These are phyloP conservation scores for Amphilophus citrinellus DNA, from an alignment of 2,113 vertebrate species.

Conservation along the genomic window DNA sequence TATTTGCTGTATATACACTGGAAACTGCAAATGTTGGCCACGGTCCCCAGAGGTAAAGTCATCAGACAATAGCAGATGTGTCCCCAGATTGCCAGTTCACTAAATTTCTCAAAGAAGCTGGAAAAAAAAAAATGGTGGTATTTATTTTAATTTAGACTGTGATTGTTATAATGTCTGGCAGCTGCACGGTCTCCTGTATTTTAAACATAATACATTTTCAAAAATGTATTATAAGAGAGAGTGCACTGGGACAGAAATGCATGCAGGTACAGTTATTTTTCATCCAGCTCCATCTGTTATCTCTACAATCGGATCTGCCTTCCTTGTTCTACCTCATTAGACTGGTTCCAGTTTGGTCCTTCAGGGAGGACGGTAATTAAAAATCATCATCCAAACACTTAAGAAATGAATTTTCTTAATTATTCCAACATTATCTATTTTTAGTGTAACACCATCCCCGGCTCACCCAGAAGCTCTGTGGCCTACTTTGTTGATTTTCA, in stretches of 20 bases:
- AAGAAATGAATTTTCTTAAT: constrained; percentile 67
- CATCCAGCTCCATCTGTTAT: constrained; percentile 26
- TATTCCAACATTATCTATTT: constrained; percentile 62
- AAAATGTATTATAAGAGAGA: constrained; percentile 19
- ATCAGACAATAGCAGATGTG: not conserved
- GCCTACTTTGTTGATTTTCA: constrained; percentile 72
- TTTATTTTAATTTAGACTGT: not conserved
- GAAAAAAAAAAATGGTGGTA: not conserved
- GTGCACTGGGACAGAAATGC: constrained; percentile 25
- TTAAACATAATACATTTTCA: not conserved
- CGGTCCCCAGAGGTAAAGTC: not conserved
- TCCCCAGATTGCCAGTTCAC: not conserved
- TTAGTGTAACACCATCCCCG: constrained; percentile 38
- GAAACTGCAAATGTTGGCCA: not conserved
- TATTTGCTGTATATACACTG: not conserved
- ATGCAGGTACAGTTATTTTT: constrained; percentile 35
- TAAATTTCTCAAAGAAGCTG: not conserved
- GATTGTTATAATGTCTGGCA: not conserved
- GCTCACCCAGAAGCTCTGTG: constrained; percentile 56
- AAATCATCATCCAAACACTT: constrained; percentile 44
- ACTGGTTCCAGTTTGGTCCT: constrained; percentile 30
- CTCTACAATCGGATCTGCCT: constrained; percentile 3
- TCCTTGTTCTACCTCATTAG: constrained; percentile 19
- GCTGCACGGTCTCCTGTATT: not conserved
- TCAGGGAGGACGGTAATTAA: constrained; percentile 61